Evolutionary conservation across 1,140 invertebrate species (phyloP), one percentile per base, ranked within the genome.

Genomic region (Limonius californicus): DNA sequence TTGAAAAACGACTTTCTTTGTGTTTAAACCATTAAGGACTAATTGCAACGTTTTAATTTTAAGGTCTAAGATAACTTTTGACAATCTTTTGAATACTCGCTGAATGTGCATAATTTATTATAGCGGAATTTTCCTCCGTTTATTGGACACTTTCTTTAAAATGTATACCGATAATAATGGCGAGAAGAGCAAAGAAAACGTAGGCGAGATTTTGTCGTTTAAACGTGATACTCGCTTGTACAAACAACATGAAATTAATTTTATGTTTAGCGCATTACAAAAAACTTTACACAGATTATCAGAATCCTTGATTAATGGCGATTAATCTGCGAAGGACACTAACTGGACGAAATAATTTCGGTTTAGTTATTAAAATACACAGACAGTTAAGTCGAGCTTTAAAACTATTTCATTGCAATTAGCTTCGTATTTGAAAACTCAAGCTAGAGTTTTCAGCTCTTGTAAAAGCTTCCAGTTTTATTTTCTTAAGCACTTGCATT

Each of bases 1-100:
- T 74, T 73, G 73, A 74, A 74, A 74, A 74, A 74, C 73, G 73
- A 73, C 70, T 73, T 73, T 73, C 72, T 73, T 73, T 74, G 73
- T 74, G 69, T 71, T 68, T 64, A 54, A 53, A 66, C 69, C 70
- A 71, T 75, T 73, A 75, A 65, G 47, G 67, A 72, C 72, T 75
- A 74, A 75, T 75, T 75, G 73, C 72, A 64, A 68, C 70, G 68
- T 72, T 75, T 75, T 75, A 71, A 74, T 72, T 72, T 75, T 70
- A 60, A 59, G 60, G 65, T 63, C n/a, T 55, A 58, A 69, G 68
- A 71, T 71, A 71, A 69, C 62, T 68, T 71, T 70, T 67, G 66
- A 68, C 68, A 70, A 71, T 71, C 66, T 70, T 67, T 65, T 68
- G 68, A 70, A 70, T 69, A 59, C 58, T 32, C 19, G 59, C 35